A percentile compares a stretch with the other conserved stretches of the same genome.
Evolutionary conservation across 92 coral and sea anemone species (phyloP).

Genomic region (Scolanthus callimorphus): DNA sequence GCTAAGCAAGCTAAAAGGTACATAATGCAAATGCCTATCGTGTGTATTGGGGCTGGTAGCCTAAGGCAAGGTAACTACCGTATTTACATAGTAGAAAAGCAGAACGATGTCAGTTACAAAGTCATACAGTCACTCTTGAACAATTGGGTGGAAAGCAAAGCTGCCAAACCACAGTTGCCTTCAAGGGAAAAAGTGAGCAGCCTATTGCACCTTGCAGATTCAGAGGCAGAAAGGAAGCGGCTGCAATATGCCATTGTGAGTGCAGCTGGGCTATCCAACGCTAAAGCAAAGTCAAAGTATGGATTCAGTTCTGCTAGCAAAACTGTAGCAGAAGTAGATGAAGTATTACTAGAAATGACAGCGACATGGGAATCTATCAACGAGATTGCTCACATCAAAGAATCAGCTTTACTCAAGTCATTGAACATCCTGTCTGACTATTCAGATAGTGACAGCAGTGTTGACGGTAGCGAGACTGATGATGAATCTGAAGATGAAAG

Average conservation of each 20-base stretch:
- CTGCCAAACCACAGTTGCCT: slow-evolving; percentile 13
- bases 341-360: slow-evolving; percentile 17
- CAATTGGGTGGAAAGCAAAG: slow-evolving; percentile 19
- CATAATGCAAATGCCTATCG: slow-evolving; percentile 41
- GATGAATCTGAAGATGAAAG: slow-evolving; percentile 30
- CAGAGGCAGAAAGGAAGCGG: slow-evolving; percentile 27
- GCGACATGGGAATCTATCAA: slow-evolving; percentile 25
- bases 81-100: slow-evolving; percentile 27
- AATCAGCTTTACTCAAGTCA: slow-evolving; percentile 25
- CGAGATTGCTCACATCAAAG: slow-evolving; percentile 37
- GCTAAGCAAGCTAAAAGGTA: slow-evolving; percentile 33
- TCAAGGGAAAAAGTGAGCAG: slow-evolving; percentile 6
- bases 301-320: slow-evolving; percentile 15
- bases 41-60: slow-evolving; percentile 22
- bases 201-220: slow-evolving; percentile 32
- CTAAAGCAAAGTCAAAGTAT: slow-evolving; percentile 24
- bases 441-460: background rate
- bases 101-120: slow-evolving; percentile 1
- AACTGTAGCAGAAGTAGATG: slow-evolving; percentile 6
- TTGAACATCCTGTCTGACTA: slow-evolving; percentile 16
- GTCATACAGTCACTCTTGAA: slow-evolving; percentile 27
- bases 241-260: slow-evolving; percentile 37
- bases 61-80: slow-evolving; percentile 9
- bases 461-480: slow-evolving; percentile 1
- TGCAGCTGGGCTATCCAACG: slow-evolving; percentile 38